Percentiles rank a stretch among this genome's conserved stretches.
Evolutionary conservation across 2,797 vertebrate genomes (phyloP).

Genomic region (Myiothlypis chrysogaster): DNA sequence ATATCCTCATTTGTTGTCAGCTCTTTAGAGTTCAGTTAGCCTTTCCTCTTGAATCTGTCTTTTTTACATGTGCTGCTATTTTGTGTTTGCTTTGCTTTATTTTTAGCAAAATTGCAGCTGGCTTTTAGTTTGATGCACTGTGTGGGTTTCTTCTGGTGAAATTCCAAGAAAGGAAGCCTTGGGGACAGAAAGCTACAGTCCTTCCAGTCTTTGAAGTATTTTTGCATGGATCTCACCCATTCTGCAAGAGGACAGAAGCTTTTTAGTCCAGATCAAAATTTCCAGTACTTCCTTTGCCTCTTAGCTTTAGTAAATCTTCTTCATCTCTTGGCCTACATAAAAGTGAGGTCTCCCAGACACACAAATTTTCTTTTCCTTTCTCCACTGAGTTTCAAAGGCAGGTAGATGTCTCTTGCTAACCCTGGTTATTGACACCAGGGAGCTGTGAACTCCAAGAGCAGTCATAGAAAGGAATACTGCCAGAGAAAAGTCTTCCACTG

Average conservation of each 20-base stretch:
- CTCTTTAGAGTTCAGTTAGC: neutral
- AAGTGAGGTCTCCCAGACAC: neutral
- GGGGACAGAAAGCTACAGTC: neutral
- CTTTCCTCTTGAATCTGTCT: neutral
- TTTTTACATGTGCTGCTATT: neutral
- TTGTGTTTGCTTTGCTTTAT: neutral
- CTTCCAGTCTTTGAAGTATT: neutral
- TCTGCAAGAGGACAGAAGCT: neutral
- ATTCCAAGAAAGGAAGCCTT: neutral
- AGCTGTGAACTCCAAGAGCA: neutral
- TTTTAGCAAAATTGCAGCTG: constrained; percentile 10
- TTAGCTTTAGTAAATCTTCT: neutral
- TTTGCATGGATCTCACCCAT: neutral
- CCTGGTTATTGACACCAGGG: neutral
- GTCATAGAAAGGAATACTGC: neutral
- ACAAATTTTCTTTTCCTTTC: neutral
- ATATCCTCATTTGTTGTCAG: neutral
- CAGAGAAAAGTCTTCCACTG: neutral
- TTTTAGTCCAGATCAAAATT: neutral
- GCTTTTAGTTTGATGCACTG: neutral
- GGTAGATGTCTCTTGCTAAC: neutral
- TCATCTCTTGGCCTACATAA: neutral
- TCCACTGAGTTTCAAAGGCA: neutral
- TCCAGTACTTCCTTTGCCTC: neutral
- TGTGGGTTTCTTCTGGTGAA: neutral